Evolutionary conservation across 2,797 vertebrate species (phyloP).

Genomic region (Eulemur albifrons): DNA sequence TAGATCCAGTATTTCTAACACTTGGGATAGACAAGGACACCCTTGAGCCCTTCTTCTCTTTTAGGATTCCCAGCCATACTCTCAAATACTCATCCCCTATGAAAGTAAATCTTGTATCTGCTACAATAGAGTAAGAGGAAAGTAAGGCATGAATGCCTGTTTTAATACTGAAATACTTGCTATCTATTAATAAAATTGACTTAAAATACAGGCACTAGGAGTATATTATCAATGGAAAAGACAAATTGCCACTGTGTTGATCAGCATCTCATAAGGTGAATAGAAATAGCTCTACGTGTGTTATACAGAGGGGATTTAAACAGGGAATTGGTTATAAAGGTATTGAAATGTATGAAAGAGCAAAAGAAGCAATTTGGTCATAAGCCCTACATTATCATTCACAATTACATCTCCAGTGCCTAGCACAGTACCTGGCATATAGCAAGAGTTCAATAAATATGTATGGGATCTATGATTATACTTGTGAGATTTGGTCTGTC

Average conservation of each 20-base stretch:
- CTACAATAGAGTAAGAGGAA: background rate
- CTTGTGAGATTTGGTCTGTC: background rate
- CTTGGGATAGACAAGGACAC: background rate
- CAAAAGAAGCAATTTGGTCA: background rate
- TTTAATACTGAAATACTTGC: background rate
- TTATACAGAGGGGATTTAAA: background rate
- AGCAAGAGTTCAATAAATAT: background rate
- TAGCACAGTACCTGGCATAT: background rate
- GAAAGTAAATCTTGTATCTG: conserved; percentile 1
- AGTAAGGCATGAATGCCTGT: background rate
- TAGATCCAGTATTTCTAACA: background rate
- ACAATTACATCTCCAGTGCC: background rate
- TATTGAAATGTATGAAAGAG: conserved; percentile 1
- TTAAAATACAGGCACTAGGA: background rate
- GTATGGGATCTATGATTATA: background rate
- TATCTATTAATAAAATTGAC: background rate
- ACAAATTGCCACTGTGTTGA: background rate
- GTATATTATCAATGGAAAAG: background rate
- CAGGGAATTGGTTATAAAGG: background rate
- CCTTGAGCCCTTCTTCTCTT: background rate
- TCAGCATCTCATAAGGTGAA: background rate
- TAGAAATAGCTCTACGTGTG: background rate
- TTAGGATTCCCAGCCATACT: background rate
- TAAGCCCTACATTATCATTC: background rate
- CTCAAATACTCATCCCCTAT: background rate